phyloP scores from a whole-genome alignment of 1,140 invertebrate genomes.

The Watersipora subatra region DNA sequence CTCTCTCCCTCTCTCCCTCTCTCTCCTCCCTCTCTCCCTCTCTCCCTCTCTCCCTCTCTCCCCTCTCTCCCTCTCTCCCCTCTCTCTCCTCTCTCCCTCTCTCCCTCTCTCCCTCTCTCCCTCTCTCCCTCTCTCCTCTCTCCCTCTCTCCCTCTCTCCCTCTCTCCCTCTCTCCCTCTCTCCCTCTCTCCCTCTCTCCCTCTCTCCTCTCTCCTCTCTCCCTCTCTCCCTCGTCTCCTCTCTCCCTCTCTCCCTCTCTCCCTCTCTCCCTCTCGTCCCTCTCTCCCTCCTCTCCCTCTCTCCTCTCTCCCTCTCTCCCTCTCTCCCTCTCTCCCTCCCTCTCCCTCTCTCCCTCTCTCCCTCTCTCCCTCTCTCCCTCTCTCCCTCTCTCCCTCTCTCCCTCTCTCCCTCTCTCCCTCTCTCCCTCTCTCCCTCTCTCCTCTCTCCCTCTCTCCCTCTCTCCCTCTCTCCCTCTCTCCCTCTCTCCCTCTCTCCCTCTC shows the following conservation, averaged over 20 bases:
- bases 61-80: constrained; percentile 1
- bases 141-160: constrained; percentile 1
- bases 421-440: not conserved
- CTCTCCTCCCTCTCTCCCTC: constrained; percentile 1
- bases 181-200: not conserved
- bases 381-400: constrained; percentile 1
- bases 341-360: constrained; percentile 1
- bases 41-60: constrained; percentile 1
- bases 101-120: constrained; percentile 1
- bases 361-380: constrained; percentile 1
- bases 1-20: not conserved
- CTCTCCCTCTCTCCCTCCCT: not conserved
- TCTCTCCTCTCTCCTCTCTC: constrained; percentile 1
- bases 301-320: constrained; percentile 1
- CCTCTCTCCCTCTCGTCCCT: no score
- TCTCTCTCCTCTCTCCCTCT: constrained; percentile 1
- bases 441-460: constrained; percentile 1
- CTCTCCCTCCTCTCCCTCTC: constrained; percentile 1
- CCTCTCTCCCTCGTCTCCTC: not conserved
- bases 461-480: constrained; percentile 1
- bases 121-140: constrained; percentile 1
- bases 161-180: constrained; percentile 1
- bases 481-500: constrained; percentile 1
- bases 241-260: constrained; percentile 1
- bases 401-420: constrained; percentile 1